Percentiles rank a stretch among this genome's conserved stretches.
phyloP scores from a whole-genome alignment of 2,888 invertebrate species.

The Crossocerus cetratus region DNA sequence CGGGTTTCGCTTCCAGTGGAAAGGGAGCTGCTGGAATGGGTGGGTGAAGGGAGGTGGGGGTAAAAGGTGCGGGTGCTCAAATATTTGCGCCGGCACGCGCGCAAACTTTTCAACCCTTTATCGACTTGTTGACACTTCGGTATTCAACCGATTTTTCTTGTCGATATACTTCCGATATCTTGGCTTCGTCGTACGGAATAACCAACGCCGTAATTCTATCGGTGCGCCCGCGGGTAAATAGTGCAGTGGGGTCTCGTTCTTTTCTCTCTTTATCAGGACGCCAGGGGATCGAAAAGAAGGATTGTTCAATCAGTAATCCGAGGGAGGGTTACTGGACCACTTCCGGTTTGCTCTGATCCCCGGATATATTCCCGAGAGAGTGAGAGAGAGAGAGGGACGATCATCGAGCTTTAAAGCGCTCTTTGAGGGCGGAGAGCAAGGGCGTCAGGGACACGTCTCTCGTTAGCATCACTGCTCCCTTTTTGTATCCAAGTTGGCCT shows the following conservation, averaged over 20 bases:
- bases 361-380: constrained; percentile 26
- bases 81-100: constrained; percentile 55
- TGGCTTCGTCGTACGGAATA: no score
- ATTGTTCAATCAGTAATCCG: no score
- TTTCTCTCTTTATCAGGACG: no score
- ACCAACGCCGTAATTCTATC: no score
- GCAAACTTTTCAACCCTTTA: constrained; percentile 56
- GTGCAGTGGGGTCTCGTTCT: no score
- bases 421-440: constrained; percentile 35
- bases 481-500: constrained; percentile 35
- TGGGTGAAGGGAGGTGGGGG: constrained; percentile 37
- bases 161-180: constrained; percentile 62
- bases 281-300: no score
- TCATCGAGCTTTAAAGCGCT: constrained; percentile 22
- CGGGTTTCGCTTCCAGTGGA: no score
- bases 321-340: neutral
- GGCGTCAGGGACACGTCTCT: constrained; percentile 44
- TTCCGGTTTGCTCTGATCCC: constrained; percentile 35
- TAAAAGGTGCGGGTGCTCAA: constrained; percentile 57
- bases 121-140: constrained; percentile 62
- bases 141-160: constrained; percentile 59
- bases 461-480: constrained; percentile 34
- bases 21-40: constrained; percentile 12
- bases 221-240: no score
- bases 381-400: neutral